Evolutionary conservation across 2,113 vertebrate species (phyloP), one percentile per base, ranked within the genome.

Genomic region (Tachysurus vachellii): DNA sequence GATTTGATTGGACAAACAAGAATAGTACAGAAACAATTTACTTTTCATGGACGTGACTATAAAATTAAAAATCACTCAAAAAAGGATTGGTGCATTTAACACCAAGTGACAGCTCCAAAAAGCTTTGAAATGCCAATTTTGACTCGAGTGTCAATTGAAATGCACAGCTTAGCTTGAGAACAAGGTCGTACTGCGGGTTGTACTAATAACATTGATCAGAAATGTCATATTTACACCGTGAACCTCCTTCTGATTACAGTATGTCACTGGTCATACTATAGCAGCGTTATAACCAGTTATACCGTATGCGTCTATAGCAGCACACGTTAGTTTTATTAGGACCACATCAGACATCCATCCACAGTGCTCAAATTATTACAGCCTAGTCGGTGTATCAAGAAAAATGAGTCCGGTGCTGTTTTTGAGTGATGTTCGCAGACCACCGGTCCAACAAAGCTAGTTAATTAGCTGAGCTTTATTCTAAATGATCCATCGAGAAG

Each of bases 401-500:
- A 26, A 68, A 5, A 53, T 1, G 1, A 53, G 28, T 31, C 64
- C 23, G 82, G 47, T 68, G 62, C 82, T 66, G 44, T 17, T 47
- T 28, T 16, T 31, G 42, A 26, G 13, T 66, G 81, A 66, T 50
- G 81, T 66, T 36, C 64, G 62, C 80, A 64, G 59, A 47, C 59
- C 44, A 36, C 44, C 82, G 9, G n/a, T 54, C 62, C 59, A 66
- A 50, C 81, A 7, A 36, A 47, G 56, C 57, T 36, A 17, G 3
- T 53, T 42, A 12, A 56, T 56, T 42, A 84, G 66, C 66, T 17
- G 12, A 84, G 64, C 82, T 84, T 84, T 84, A 66, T 73, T 71
- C 66, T 42, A 16, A 36, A 56, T 84, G 66, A 56, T 13, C 31
- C 36, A 42, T 7, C 66, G 50, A 7, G 50, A n/a, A 57, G 62